Conservation (phyloP, 1,140 invertebrate genomes). For the Pectinophora gossypiella region DNA sequence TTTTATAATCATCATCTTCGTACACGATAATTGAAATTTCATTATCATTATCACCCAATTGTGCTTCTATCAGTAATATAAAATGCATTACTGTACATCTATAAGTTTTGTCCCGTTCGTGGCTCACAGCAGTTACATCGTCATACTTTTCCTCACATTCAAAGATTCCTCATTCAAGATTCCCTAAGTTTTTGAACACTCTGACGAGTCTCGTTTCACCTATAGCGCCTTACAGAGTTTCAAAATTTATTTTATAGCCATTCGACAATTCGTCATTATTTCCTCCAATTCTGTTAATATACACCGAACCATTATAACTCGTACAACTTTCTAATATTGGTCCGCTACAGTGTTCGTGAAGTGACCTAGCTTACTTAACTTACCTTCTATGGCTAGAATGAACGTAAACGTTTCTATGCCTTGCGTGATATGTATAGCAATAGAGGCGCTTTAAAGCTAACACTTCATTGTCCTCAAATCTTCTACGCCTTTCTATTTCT, state of each 20-base stretch:
- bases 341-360: slow-evolving; percentile 71
- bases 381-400: slow-evolving; percentile 63
- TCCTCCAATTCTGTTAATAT: neutral
- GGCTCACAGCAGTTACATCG: too few relatives aligned
- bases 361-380: slow-evolving; percentile 65
- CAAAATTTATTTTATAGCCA: too few relatives aligned
- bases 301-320: slow-evolving; percentile 35
- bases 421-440: slow-evolving; percentile 73
- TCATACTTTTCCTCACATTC: too few relatives aligned
- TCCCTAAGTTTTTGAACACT: neutral
- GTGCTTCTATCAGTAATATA: too few relatives aligned
- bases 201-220: neutral
- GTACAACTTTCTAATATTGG: slow-evolving; percentile 75
- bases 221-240: neutral
- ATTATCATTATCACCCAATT: too few relatives aligned
- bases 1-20: too few relatives aligned
- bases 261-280: neutral
- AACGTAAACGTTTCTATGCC: slow-evolving; percentile 65
- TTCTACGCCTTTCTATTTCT: slow-evolving; percentile 23
- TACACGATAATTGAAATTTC: too few relatives aligned
- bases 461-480: slow-evolving; percentile 20
- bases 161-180: too few relatives aligned
- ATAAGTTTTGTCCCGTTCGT: too few relatives aligned
- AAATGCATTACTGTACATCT: too few relatives aligned
- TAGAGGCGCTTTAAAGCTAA: slow-evolving; percentile 68